phyloP scores from a whole-genome alignment of 1,140 invertebrate genomes.

The Ctenoplectra terminalis region DNA sequence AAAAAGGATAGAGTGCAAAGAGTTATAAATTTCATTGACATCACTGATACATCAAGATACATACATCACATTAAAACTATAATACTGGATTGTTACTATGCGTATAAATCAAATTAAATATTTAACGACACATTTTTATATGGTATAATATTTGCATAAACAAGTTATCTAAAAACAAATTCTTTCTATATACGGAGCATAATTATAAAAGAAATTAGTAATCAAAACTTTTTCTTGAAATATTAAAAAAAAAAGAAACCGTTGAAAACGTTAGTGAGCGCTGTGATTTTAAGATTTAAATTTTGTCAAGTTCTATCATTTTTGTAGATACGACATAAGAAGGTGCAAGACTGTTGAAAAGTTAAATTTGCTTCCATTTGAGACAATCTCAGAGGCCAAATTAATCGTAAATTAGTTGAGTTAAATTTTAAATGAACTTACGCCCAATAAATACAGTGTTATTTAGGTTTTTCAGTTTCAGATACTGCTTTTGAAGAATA shows the following conservation, averaged over 20 bases:
- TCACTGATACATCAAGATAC: conserved; percentile 5
- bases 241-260: background rate
- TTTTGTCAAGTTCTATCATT: conserved; percentile 28
- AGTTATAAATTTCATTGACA: background rate
- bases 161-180: conserved; percentile 11
- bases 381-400: conserved; percentile 16
- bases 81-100: conserved; percentile 18
- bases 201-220: conserved; percentile 3
- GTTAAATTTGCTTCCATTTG: conserved; percentile 20
- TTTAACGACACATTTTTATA: conserved; percentile 16
- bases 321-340: conserved; percentile 25
- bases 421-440: conserved; percentile 2
- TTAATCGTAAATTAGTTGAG: conserved; percentile 11
- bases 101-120: conserved; percentile 32
- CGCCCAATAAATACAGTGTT: background rate
- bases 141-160: conserved; percentile 16
- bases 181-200: background rate
- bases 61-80: conserved; percentile 18
- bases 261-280: conserved; percentile 32
- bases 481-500: background rate
- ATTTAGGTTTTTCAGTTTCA: background rate
- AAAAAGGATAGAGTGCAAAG: background rate
- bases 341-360: conserved; percentile 21
- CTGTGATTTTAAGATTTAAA: conserved; percentile 49
- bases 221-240: background rate